Conservation (phyloP, 92 coral and sea anemone genomes). For the Diadumene lineata region DNA sequence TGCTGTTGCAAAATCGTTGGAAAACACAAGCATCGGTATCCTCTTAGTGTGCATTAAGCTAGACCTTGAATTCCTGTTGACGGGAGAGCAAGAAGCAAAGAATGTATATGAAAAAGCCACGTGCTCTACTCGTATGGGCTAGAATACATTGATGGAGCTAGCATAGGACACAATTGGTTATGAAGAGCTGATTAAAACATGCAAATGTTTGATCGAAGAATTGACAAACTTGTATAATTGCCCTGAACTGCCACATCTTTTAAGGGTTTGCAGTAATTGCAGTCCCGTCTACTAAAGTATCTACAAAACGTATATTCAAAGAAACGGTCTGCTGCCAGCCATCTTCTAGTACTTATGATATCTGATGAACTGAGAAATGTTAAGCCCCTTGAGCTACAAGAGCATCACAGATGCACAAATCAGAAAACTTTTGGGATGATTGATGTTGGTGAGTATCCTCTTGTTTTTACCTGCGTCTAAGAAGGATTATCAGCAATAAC, state of each 20-base stretch:
- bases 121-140: constrained; percentile 16
- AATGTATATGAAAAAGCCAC: constrained; percentile 28
- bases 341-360: constrained; percentile 63
- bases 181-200: constrained; percentile 45
- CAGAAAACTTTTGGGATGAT: constrained; percentile 52
- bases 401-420: constrained; percentile 49
- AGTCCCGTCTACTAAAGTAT: constrained; percentile 18
- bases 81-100: constrained; percentile 24
- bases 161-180: constrained; percentile 67
- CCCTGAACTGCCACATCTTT: background rate
- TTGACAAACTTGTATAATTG: background rate
- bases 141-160: constrained; percentile 47
- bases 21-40: background rate
- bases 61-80: constrained; percentile 41
- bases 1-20: background rate
- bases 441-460: constrained; percentile 61
- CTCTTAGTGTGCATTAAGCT: constrained; percentile 3
- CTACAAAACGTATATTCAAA: constrained; percentile 39
- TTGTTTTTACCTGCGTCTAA: too few relatives aligned
- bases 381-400: constrained; percentile 52
- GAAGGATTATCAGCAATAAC: too few relatives aligned
- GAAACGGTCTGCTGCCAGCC: constrained; percentile 55
- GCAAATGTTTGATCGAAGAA: background rate
- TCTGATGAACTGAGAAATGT: constrained; percentile 52
- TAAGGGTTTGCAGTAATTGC: background rate